phyloP scores from a whole-genome alignment of 2,113 vertebrate species.

The Climacteris rufus region DNA sequence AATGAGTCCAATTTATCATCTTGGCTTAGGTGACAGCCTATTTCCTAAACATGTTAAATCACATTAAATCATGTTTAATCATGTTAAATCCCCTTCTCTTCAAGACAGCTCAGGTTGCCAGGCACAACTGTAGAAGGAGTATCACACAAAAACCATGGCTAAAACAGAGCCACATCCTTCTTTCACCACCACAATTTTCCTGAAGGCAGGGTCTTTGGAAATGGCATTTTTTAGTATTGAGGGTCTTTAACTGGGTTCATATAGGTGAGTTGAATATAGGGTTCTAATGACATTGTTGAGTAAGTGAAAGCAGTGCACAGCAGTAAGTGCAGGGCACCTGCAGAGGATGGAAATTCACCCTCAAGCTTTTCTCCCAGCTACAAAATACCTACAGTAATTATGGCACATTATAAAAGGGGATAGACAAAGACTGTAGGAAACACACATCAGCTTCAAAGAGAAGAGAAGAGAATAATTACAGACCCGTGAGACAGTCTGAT shows the following conservation, averaged over 20 bases:
- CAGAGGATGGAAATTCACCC: neutral
- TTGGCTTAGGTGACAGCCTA: neutral
- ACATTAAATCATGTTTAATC: rapidly evolving
- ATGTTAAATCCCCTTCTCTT: neutral
- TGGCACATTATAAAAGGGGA: neutral
- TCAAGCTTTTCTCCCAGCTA: neutral
- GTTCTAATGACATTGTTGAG: rapidly evolving
- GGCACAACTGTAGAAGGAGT: neutral
- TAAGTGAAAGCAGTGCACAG: neutral
- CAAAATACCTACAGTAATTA: neutral
- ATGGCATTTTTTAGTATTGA: neutral
- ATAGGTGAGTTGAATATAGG: neutral
- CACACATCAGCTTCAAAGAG: neutral
- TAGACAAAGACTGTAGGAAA: neutral
- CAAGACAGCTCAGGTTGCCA: neutral
- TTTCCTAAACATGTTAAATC: neutral
- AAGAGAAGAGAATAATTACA: neutral
- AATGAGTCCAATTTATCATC: neutral
- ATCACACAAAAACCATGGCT: neutral
- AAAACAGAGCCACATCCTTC: neutral
- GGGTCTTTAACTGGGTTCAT: neutral
- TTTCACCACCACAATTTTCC: neutral
- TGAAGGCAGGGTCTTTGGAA: neutral
- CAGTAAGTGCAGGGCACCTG: neutral
- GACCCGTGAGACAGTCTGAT: neutral